A percentile compares a stretch with the other conserved stretches of the same genome.
Evolutionary conservation across 1,140 invertebrate species (phyloP).

Genomic region (Drosophila hydei): DNA sequence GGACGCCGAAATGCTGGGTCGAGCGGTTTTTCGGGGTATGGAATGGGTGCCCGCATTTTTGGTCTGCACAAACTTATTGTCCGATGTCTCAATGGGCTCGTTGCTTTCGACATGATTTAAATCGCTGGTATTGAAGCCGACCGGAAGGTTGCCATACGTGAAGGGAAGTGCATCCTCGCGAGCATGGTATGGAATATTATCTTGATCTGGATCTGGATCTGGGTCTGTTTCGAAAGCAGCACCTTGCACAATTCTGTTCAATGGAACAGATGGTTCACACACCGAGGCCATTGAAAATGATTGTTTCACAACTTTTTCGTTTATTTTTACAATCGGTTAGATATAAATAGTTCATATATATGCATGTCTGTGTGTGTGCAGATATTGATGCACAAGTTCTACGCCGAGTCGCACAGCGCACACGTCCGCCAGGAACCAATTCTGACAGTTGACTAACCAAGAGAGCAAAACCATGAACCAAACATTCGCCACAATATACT

Average conservation of each 20-base stretch:
- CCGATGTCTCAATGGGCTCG: constrained; percentile 1
- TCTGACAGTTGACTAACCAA: constrained; percentile 28
- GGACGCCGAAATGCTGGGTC: constrained; percentile 55
- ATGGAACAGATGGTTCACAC: constrained; percentile 23
- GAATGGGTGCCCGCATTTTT: constrained; percentile 24
- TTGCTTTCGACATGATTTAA: constrained; percentile 42
- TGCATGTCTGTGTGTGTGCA: constrained; percentile 1
- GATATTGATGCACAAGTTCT: constrained; percentile 1
- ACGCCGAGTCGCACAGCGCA: constrained; percentile 1
- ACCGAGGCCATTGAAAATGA: constrained; percentile 29
- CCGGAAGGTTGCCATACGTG: constrained; percentile 87
- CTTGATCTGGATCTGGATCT: constrained; percentile 20
- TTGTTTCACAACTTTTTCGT: constrained; percentile 12
- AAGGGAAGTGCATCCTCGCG: constrained; percentile 90
- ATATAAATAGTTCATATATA: constrained; percentile 29
- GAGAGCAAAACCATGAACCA: background rate
- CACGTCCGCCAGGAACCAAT: constrained; percentile 22
- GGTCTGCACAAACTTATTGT: background rate
- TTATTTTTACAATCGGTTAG: constrained; percentile 28
- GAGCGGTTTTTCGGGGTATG: constrained; percentile 35
- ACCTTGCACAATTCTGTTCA: constrained; percentile 15
- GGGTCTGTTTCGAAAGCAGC: background rate
- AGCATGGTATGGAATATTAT: constrained; percentile 90
- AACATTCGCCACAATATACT: background rate
- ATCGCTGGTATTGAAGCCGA: constrained; percentile 43